Evolutionary conservation across 2,797 vertebrate genomes (phyloP), one percentile per base, ranked within the genome.

Genomic region (Mastacembelus armatus): DNA sequence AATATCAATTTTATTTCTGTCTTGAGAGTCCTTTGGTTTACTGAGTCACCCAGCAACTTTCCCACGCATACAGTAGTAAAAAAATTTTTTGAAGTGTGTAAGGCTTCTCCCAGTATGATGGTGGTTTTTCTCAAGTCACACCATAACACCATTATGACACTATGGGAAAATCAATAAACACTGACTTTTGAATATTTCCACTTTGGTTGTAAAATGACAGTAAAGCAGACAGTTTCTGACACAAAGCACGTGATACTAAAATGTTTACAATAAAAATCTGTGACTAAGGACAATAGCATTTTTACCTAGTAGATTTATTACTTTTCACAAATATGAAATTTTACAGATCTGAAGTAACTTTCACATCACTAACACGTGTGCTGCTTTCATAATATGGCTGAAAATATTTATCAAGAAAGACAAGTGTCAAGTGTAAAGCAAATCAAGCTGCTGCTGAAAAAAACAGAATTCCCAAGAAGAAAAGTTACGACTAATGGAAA

Each of bases 1-100:
- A 22, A 57, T 42, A 6, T 29, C 35, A 39, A 3, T 21, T 30
- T 18, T 18, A 22, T 57, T 52, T 71, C 24, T 12, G 51, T 70
- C 47, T 66, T 5, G 4, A 55, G 29, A 12, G 7, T 51, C 3
- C n/a, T 50, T 71, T 7, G 2, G 2, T 45, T 62, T n/a, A 33
- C n/a, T 27, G 1, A 42, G 10, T 32, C 0, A 12, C 18, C 0
- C 1, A 2, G 19, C 11, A 24, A 10, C 32, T 39, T 32, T 11
- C n/a, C 5, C 24, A 26, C 8, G 8, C 29, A n/a, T 30, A 32
- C 10, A 32, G 11, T 3, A 16, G n/a, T n/a, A n/a, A n/a, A n/a
- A n/a, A n/a, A n/a, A n/a, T n/a, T n/a, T n/a, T n/a, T n/a, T n/a
- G n/a, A n/a, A n/a, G n/a, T n/a, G n/a, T n/a, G n/a, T n/a, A n/a